phyloP scores from a whole-genome alignment of 2,113 vertebrate species.

The Prunella himalayana region DNA sequence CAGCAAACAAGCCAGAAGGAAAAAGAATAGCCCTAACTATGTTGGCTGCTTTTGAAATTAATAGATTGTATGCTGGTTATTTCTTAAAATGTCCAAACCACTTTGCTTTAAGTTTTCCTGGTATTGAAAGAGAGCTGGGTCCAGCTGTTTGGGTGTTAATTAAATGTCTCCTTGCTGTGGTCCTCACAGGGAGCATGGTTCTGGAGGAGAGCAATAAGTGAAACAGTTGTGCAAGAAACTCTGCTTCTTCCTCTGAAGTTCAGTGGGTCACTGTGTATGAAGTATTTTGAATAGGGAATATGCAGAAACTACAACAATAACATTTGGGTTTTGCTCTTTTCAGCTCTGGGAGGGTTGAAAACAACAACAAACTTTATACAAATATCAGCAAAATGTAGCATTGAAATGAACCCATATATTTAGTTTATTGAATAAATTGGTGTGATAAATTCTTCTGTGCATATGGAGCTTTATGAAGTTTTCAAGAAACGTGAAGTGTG shows the following conservation, averaged over 20 bases:
- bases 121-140: not conserved
- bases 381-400: not conserved
- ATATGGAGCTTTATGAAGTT: not conserved
- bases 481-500: not conserved
- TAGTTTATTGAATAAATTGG: not conserved
- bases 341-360: not conserved
- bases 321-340: not conserved
- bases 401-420: not conserved
- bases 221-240: not conserved
- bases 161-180: not conserved
- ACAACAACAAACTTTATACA: not conserved
- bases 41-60: not conserved
- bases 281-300: not conserved
- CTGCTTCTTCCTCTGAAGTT: not conserved
- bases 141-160: not conserved
- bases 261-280: not conserved
- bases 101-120: not conserved
- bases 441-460: not conserved
- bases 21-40: not conserved
- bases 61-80: not conserved
- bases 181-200: not conserved
- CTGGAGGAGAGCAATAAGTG: not conserved
- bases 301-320: not conserved
- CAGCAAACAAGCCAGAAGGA: not conserved
- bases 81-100: not conserved